Conservation (phyloP, 2,113 vertebrate genomes). For the Microtus ochrogaster region DNA sequence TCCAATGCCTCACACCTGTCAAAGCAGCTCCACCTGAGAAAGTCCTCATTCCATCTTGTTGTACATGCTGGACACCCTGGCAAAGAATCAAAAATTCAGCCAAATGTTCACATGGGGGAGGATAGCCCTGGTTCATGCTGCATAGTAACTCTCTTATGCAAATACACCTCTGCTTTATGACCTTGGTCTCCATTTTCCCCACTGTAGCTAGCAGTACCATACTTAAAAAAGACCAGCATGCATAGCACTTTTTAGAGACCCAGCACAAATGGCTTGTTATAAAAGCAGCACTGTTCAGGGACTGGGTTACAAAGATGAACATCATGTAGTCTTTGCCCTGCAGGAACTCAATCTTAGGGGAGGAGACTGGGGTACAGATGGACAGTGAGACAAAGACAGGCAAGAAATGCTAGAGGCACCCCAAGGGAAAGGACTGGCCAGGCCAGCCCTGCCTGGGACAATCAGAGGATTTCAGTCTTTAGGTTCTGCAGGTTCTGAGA, state of each 20-base stretch:
- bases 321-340: background rate
- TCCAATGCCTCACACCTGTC: constrained; percentile 17
- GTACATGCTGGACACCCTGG: background rate
- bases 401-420: background rate
- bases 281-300: background rate
- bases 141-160: constrained; percentile 9
- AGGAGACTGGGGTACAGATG: background rate
- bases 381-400: background rate
- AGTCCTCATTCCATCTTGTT: constrained; percentile 26
- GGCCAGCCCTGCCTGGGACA: background rate
- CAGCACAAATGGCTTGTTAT: background rate
- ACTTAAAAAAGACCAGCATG: too few species aligned
- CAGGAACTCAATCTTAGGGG: background rate
- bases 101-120: constrained; percentile 10
- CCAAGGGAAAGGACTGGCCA: background rate
- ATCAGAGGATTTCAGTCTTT: background rate
- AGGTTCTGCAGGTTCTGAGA: background rate
- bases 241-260: background rate
- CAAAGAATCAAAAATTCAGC: constrained; percentile 2
- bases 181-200: background rate
- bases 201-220: background rate
- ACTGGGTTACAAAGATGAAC: background rate
- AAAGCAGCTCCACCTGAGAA: constrained; percentile 48
- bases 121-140: background rate
- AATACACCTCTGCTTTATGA: background rate